Evolutionary conservation across 2,797 vertebrate species (phyloP), one percentile per base, ranked within the genome.

Genomic region (Eidolon dupreanum): DNA sequence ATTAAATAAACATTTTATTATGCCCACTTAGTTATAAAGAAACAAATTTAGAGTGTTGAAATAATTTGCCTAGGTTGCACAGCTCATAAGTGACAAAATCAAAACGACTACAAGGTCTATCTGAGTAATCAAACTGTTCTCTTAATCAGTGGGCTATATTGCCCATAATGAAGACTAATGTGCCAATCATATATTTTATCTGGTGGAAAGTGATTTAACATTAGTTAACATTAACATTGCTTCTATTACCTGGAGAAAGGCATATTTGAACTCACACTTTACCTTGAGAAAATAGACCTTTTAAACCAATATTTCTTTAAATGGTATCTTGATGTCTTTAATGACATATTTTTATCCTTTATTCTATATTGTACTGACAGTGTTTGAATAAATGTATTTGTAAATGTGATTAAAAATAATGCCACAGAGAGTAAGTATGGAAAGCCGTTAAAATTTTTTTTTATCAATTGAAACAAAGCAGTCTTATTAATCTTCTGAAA

Each of bases 401-500:
- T 31, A 88, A 94, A 87, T 92, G 59, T 92, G 79, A 92, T 96
- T 77, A 46, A 90, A 96, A 84, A 88, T 81, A 95, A 55, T 66
- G 5, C 36, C 65, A 10, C 55, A 66, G 31, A 82, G 8, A 73
- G 66, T 84, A 93, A 85, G 15, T 61, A 75, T 46, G 31, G 41
- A 93, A 86, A 88, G 6, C 12, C 68, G 46, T 88, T 93, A 51
- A 68, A 90, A 91, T 33, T 82, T 59, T 88, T 92, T n/a, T 57
- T 90, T 73, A 74, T 95, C 36, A 77, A 38, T 66, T 88, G 74
- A 95, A 96, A 97, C 63, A 96, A 93, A 93, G n/a, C 61, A 95
- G 12, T 11, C 13, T 75, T 68, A 88, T 93, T 53, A 59, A 49
- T 83, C 19, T 11, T 78, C 46, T 88, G 26, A 66, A 95, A 57